These are phyloP conservation scores for Edolisoma coerulescens DNA, from an alignment of 2,113 vertebrate species.

Conservation along the genomic window DNA sequence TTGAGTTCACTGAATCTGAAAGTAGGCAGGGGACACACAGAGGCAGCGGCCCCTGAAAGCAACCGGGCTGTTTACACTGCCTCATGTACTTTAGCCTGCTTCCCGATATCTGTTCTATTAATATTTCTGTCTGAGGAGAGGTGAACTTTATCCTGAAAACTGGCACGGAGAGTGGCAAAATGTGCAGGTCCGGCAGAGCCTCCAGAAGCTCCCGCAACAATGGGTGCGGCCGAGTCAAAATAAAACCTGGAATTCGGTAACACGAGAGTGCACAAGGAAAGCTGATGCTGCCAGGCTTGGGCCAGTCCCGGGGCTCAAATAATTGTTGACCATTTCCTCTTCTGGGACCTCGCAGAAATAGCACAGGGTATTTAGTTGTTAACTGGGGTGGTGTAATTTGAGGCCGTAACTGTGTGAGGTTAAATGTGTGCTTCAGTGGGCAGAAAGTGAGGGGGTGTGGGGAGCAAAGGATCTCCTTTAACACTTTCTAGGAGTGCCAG, in stretches of 20 bases:
- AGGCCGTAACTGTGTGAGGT: not conserved
- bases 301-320: not conserved
- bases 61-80: not conserved
- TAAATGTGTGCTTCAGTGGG: not conserved
- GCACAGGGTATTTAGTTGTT: not conserved
- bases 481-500: not conserved
- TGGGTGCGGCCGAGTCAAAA: not conserved
- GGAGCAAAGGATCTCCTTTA: not conserved
- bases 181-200: not conserved
- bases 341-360: not conserved
- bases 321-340: conserved; percentile 9
- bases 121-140: not conserved
- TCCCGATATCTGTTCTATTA: conserved; percentile 11
- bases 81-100: not conserved
- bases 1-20: not conserved
- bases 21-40: not conserved
- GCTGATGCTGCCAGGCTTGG: not conserved
- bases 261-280: not conserved
- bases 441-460: not conserved
- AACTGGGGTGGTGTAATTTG: not conserved
- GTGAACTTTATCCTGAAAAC: not conserved
- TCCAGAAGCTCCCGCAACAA: not conserved
- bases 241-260: not conserved
- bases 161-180: not conserved
- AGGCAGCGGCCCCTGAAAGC: not conserved